These are phyloP conservation scores for Anas capensis DNA, from an alignment of 2,797 vertebrate species.

Conservation along the genomic window DNA sequence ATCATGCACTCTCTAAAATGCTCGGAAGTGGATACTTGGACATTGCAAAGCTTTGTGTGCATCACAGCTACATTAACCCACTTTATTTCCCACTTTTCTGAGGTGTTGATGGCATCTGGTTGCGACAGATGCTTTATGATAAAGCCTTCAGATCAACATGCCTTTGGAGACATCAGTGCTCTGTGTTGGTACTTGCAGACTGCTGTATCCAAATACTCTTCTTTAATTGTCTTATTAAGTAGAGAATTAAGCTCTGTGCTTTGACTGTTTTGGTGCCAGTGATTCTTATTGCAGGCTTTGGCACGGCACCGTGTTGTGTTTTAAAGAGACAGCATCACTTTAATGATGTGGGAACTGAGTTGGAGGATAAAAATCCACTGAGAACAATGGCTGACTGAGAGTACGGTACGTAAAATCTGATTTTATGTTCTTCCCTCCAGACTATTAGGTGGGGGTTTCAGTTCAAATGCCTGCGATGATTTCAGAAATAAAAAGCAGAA, in stretches of 20 bases:
- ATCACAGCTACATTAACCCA: constrained; percentile 15
- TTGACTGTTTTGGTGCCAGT: constrained; percentile 75
- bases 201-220: constrained; percentile 71
- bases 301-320: constrained; percentile 33
- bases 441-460: constrained; percentile 63
- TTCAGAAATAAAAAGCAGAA: constrained; percentile 79
- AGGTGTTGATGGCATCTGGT: constrained; percentile 71
- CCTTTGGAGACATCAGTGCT: constrained; percentile 70
- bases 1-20: neutral
- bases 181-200: constrained; percentile 72
- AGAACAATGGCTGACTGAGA: constrained; percentile 75
- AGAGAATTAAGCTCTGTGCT: constrained; percentile 73
- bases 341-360: constrained; percentile 71
- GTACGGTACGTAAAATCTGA: constrained; percentile 47
- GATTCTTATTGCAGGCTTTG: constrained; percentile 73
- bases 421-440: constrained; percentile 70
- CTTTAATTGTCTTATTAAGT: constrained; percentile 78
- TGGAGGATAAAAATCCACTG: constrained; percentile 65
- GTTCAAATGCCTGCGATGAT: constrained; percentile 66
- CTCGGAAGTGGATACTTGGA: neutral
- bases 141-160: constrained; percentile 68
- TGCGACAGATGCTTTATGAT: constrained; percentile 73
- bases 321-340: constrained; percentile 68
- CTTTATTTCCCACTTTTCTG: constrained; percentile 55
- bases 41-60: neutral